phyloP scores from a whole-genome alignment of 2,797 vertebrate genomes.

The Kryptolebias ocellatus region DNA sequence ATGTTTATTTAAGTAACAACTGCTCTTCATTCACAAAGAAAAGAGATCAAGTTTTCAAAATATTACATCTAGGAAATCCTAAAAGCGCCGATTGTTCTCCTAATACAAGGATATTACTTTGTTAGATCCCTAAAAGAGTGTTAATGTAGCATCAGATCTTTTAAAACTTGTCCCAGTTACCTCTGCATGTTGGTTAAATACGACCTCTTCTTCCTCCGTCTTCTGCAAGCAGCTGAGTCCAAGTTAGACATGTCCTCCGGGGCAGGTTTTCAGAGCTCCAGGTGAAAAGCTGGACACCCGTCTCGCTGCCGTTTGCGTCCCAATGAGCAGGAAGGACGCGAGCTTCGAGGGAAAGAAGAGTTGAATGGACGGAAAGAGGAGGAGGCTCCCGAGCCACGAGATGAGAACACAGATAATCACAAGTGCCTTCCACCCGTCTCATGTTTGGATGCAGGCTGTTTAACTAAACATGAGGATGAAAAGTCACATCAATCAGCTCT shows the following conservation, averaged over 20 bases:
- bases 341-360: background rate
- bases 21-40: background rate
- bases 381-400: slow-evolving; percentile 54
- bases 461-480: too few relatives aligned
- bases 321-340: slow-evolving; percentile 8
- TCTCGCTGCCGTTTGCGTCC: slow-evolving; percentile 10
- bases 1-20: background rate
- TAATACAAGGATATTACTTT: too few relatives aligned
- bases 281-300: slow-evolving; percentile 1
- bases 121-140: too few relatives aligned
- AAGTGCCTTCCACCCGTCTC: slow-evolving; percentile 22
- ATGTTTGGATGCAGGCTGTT: too few relatives aligned
- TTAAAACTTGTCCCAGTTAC: slow-evolving; percentile 27
- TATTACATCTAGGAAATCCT: too few relatives aligned
- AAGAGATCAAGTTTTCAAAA: too few relatives aligned
- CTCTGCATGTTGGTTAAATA: slow-evolving; percentile 54
- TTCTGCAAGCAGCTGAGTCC: slow-evolving; percentile 9
- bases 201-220: slow-evolving; percentile 1
- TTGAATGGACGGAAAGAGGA: background rate
- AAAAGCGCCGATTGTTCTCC: too few relatives aligned
- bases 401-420: slow-evolving; percentile 59
- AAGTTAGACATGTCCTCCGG: background rate
- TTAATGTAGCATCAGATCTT: too few relatives aligned
- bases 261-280: background rate
- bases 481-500: too few relatives aligned